Conservation (phyloP, 2,113 vertebrate genomes). For the Lanius collurio region DNA sequence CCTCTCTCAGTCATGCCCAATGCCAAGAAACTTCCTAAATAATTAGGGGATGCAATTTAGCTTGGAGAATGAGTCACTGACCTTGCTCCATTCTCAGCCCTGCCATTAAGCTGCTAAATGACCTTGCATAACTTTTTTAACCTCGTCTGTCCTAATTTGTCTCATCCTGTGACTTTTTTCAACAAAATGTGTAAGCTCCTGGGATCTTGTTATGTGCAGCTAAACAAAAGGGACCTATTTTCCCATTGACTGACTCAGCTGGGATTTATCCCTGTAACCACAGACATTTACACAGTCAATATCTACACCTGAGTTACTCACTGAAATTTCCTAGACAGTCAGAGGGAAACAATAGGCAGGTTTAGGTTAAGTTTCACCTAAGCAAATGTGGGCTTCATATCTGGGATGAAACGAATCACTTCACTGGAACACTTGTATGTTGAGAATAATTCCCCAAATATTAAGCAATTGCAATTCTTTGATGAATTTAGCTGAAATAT, state of each 20-base stretch:
- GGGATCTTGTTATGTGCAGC: neutral
- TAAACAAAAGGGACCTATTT: neutral
- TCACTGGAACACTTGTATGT: rapidly evolving
- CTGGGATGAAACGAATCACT: neutral
- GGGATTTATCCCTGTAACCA: neutral
- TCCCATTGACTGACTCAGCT: neutral
- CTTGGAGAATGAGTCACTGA: neutral
- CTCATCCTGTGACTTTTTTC: conserved; percentile 4
- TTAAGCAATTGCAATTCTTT: neutral
- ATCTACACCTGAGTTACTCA: neutral
- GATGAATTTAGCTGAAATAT: neutral
- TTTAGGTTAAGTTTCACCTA: neutral
- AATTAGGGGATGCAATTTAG: neutral
- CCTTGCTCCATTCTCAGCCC: neutral
- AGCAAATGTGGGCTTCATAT: neutral
- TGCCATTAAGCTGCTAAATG: conserved; percentile 31
- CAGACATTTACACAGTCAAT: neutral
- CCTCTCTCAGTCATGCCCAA: neutral
- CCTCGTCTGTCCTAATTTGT: neutral
- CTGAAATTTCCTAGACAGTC: neutral
- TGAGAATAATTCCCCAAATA: neutral
- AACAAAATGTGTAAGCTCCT: neutral
- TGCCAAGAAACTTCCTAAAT: neutral
- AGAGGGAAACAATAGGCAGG: neutral
- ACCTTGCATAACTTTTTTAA: conserved; percentile 34